Conservation (phyloP, 2,888 invertebrate species). For the Campopleginae sp. region DNA sequence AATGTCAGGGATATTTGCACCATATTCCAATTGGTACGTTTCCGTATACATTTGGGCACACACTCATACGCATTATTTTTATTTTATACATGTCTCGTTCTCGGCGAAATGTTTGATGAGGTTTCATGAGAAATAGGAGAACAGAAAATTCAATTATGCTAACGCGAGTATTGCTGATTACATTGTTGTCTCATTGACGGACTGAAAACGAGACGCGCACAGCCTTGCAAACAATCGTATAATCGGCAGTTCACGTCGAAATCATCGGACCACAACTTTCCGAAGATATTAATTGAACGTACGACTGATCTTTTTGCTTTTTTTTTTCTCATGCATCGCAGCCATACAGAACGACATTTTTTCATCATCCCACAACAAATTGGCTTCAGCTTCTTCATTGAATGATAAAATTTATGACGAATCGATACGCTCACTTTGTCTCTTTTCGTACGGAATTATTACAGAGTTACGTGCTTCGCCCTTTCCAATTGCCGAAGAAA, state of each 20-base stretch:
- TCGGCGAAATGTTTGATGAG: constrained; percentile 34
- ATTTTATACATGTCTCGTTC: constrained; percentile 65
- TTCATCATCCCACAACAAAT: background rate
- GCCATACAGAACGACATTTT: background rate
- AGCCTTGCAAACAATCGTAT: constrained; percentile 82
- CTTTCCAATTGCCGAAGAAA: background rate
- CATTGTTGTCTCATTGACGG: constrained; percentile 70
- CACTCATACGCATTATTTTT: constrained; percentile 39
- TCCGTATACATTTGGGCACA: constrained; percentile 30
- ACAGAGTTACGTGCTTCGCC: background rate
- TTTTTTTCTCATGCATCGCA: background rate
- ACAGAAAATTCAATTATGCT: constrained; percentile 9
- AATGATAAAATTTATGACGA: background rate
- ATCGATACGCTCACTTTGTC: background rate
- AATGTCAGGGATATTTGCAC: constrained; percentile 40
- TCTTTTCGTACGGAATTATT: background rate
- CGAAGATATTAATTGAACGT: background rate
- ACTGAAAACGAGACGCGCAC: constrained; percentile 82
- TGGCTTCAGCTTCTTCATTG: background rate
- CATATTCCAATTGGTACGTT: constrained; percentile 27
- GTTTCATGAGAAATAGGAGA: constrained; percentile 21
- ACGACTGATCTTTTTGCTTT: background rate
- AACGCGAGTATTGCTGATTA: constrained; percentile 52
- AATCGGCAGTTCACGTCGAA: constrained; percentile 78
- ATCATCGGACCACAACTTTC: constrained; percentile 66